Base-by-base conservation (phyloP, 64 coral and sea anemone genomes). In the Stichodactyla mertensii region DNA sequence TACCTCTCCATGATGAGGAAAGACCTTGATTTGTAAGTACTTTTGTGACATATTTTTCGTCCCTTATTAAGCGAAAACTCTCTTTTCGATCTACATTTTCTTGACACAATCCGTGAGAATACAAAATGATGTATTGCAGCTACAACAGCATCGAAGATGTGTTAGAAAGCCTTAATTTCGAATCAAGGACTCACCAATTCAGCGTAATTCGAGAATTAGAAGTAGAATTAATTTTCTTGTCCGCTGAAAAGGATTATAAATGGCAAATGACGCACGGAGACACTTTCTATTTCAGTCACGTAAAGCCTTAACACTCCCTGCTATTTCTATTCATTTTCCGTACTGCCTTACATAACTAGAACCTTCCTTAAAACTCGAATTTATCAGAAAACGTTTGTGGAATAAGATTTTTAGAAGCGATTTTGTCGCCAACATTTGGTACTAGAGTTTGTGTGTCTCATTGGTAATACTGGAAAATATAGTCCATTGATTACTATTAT, bases 1-100 rank as follows among this genome's bases (percentile, higher is more conserved):
- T n/a, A 10, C 11, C 53, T 13, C 7, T 81, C 78, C 78, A 81
- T 81, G 78, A 81, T 81, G 78, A 81, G 78, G 51, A 81, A 55
- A 81, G 10, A 14, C 31, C 78, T 81, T n/a, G 45, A 6, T 51
- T 81, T 52, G 78, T 81, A 20, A 81, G 78, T 81, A 81, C 52
- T 81, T 8, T 4, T 74, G 69, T 28, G 24, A 9, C 67, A 16
- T 81, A 54, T 10, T 79, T 79, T 51, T 28, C 51, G 51, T 23
- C 19, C 62, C 18, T 55, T 80, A 52, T 31, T 55, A 81, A 28
- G 16, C 52, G 53, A 81, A 81, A 53, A 53, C 51, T 55, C 23
- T 27, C 69, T 74, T 74, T 74, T 74, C 69, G 7, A 6, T 12
- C 69, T 31, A 74, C 69, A 74, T 74, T 74, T 74, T 74, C 69